These are phyloP conservation scores for Melipona beecheii DNA, from an alignment of 2,888 invertebrate species.

Conservation along the genomic window DNA sequence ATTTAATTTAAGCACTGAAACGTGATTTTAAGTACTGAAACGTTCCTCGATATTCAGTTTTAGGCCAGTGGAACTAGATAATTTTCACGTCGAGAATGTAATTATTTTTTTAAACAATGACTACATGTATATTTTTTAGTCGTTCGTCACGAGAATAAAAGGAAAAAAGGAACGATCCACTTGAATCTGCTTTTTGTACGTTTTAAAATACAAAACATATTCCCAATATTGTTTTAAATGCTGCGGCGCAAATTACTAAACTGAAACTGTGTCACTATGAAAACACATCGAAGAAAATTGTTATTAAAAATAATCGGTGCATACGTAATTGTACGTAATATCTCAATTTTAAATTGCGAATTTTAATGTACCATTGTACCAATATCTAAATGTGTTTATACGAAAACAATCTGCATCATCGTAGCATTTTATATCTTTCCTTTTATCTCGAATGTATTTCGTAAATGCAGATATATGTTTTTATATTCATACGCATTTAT, in stretches of 20 bases:
- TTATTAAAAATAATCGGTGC: not conserved
- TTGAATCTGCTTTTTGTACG: conserved; percentile 14
- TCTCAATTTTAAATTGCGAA: too few relatives aligned
- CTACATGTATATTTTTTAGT: conserved; percentile 46
- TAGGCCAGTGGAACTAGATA: conserved; percentile 70
- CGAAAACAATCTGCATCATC: too few relatives aligned
- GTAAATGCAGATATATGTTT: not conserved
- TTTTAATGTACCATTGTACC: conserved; percentile 5
- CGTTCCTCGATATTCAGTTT: conserved; percentile 55
- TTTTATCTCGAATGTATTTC: conserved; percentile 17
- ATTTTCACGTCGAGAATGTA: conserved; percentile 48
- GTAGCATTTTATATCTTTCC: not conserved
- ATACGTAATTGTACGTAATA: too few relatives aligned
- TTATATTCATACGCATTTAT: not conserved
- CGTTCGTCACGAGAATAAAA: not conserved
- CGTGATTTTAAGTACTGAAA: conserved; percentile 29
- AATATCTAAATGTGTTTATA: not conserved
- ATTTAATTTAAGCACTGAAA: conserved; percentile 44
- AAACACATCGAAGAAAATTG: not conserved
- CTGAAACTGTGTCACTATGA: not conserved
- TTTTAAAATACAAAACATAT: not conserved
- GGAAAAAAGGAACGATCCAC: conserved; percentile 14
- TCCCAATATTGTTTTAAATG: conserved; percentile 1
- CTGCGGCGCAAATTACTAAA: not conserved
- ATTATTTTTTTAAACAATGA: conserved; percentile 49